Percentiles rank a stretch among this genome's conserved stretches.
phyloP scores from a whole-genome alignment of 2,797 vertebrate genomes.

The Chloroceryle inda region DNA sequence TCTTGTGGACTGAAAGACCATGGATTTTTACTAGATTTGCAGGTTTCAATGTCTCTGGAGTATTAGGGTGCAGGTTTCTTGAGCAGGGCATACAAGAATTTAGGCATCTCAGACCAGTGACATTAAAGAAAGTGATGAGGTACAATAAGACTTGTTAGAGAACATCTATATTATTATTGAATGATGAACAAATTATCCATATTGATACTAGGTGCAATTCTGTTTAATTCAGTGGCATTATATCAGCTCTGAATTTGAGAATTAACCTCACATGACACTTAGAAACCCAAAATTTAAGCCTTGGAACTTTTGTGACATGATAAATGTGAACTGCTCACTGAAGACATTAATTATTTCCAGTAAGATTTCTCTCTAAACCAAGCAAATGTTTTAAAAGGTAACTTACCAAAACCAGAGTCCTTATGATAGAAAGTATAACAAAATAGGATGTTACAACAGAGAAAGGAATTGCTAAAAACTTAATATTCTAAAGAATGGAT shows the following conservation, averaged over 20 bases:
- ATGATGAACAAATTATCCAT: neutral
- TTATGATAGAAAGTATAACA: neutral
- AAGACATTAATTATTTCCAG: neutral
- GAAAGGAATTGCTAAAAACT: neutral
- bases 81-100: neutral
- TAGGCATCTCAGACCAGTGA: neutral
- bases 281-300: neutral
- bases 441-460: neutral
- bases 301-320: neutral
- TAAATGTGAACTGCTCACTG: neutral
- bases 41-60: neutral
- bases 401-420: rapidly evolving
- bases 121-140: neutral
- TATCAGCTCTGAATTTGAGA: neutral
- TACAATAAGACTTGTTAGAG: neutral
- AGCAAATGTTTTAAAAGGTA: neutral
- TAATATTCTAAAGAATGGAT: neutral
- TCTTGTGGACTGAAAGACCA: rapidly evolving
- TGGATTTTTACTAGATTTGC: neutral
- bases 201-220: neutral
- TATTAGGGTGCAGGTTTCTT: neutral
- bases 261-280: neutral
- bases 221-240: neutral
- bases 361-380: neutral
- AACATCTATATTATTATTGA: neutral